These are phyloP conservation scores for Drosophila stalkeri DNA, from an alignment of 2,888 invertebrate species.

Conservation along the genomic window DNA sequence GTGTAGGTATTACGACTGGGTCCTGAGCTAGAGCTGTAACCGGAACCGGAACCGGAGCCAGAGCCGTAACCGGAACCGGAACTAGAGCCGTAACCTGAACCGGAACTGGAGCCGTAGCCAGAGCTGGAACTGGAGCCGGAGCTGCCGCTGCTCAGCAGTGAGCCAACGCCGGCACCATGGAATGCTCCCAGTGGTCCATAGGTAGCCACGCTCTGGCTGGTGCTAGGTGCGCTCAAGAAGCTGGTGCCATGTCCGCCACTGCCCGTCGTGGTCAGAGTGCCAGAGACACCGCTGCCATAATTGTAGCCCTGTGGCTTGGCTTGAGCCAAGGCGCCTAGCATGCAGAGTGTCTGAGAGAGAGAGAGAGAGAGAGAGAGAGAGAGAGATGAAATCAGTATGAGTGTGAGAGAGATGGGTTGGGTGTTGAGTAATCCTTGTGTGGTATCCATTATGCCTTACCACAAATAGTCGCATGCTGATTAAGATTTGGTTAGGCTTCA, in stretches of 20 bases:
- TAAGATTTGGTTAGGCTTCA: slow-evolving; percentile 56
- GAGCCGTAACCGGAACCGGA: neutral
- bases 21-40: neutral
- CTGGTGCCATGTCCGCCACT: slow-evolving; percentile 12
- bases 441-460: slow-evolving; percentile 59
- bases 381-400: neutral
- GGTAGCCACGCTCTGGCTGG: slow-evolving; percentile 49
- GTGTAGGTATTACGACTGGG: slow-evolving; percentile 8
- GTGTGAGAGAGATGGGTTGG: neutral
- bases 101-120: neutral
- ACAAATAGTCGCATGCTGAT: slow-evolving; percentile 77
- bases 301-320: slow-evolving; percentile 81
- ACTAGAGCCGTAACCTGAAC: neutral
- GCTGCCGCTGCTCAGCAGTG: slow-evolving; percentile 43
- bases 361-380: neutral
- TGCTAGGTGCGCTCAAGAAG: slow-evolving; percentile 54
- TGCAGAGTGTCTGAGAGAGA: slow-evolving; percentile 66
- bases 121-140: neutral
- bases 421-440: slow-evolving; percentile 41
- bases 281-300: slow-evolving; percentile 75
- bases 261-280: slow-evolving; percentile 41
- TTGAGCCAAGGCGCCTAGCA: slow-evolving; percentile 61
- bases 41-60: neutral
- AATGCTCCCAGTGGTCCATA: slow-evolving; percentile 69
- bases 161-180: slow-evolving; percentile 66